phyloP scores from a whole-genome alignment of 2,888 invertebrate species.

The Hirtodrosophila alboralis region DNA sequence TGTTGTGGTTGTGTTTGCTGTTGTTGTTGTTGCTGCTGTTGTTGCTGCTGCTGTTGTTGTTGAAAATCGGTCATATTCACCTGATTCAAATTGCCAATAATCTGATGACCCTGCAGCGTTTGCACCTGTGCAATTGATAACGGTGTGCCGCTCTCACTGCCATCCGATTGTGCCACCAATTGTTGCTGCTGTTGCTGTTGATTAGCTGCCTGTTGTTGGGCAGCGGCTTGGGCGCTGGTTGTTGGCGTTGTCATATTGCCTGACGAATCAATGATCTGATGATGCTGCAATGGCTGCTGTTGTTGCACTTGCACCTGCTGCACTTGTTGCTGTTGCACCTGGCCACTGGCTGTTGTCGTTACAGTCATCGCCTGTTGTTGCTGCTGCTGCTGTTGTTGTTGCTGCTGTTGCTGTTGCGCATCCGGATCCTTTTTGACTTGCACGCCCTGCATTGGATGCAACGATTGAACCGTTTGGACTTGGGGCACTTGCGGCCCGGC shows the following conservation, averaged over 20 bases:
- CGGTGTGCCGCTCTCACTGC: constrained; percentile 83
- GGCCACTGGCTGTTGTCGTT: constrained; percentile 61
- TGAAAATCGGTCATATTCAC: constrained; percentile 84
- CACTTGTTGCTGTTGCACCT: constrained; percentile 78
- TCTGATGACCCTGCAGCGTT: constrained; percentile 84
- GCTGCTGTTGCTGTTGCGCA: constrained; percentile 77
- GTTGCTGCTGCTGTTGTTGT: constrained; percentile 76
- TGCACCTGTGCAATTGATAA: constrained; percentile 84
- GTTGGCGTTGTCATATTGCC: constrained; percentile 83
- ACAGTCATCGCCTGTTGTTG: constrained; percentile 67
- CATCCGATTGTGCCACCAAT: constrained; percentile 83
- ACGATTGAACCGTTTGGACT: constrained; percentile 83
- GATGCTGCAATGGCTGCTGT: constrained; percentile 79
- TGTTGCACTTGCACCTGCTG: constrained; percentile 70
- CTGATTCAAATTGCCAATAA: constrained; percentile 84
- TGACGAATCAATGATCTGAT: constrained; percentile 83
- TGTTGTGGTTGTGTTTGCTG: constrained; percentile 68
- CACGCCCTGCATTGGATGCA: constrained; percentile 83
- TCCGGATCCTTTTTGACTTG: constrained; percentile 84
- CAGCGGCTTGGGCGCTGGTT: constrained; percentile 71
- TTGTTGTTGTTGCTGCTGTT: constrained; percentile 50
- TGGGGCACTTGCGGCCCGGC: constrained; percentile 81
- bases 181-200: constrained; percentile 71
- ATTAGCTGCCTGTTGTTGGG: constrained; percentile 67
- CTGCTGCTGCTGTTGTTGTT: constrained; percentile 66